Conservation (phyloP, 2,113 vertebrate species). For the Uropsilus gracilis region DNA sequence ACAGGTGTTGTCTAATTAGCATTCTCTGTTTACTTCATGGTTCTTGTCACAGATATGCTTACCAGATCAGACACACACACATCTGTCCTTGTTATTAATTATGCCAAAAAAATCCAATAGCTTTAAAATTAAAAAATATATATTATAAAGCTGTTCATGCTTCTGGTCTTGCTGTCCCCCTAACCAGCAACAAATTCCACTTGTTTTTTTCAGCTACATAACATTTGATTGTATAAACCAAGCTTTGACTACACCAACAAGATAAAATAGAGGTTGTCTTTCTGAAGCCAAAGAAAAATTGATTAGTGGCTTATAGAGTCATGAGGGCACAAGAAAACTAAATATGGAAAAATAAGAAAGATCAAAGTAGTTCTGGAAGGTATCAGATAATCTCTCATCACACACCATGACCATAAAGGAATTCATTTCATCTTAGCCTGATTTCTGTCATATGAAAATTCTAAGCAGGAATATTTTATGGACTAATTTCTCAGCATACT, state of each 20-base stretch:
- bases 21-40: constrained; percentile 73
- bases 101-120: constrained; percentile 20
- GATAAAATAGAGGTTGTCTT: not conserved
- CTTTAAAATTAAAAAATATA: not conserved
- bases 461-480: not conserved
- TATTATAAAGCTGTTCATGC: not conserved
- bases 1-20: constrained; percentile 77
- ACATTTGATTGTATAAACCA: not conserved
- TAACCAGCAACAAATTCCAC: not conserved
- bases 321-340: not conserved
- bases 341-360: not conserved
- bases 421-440: not conserved
- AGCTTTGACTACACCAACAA: not conserved
- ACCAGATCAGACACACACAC: constrained; percentile 67
- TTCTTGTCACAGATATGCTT: constrained; percentile 66
- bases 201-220: not conserved
- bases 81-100: constrained; percentile 73
- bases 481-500: not conserved
- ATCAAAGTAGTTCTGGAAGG: not conserved
- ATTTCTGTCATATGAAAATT: not conserved
- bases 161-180: not conserved
- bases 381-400: not conserved
- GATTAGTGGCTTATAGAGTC: not conserved
- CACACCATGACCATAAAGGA: not conserved
- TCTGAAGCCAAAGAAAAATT: not conserved